Evolutionary conservation across 2,797 vertebrate species (phyloP).

Genomic region (Sphenopsis melanotis): DNA sequence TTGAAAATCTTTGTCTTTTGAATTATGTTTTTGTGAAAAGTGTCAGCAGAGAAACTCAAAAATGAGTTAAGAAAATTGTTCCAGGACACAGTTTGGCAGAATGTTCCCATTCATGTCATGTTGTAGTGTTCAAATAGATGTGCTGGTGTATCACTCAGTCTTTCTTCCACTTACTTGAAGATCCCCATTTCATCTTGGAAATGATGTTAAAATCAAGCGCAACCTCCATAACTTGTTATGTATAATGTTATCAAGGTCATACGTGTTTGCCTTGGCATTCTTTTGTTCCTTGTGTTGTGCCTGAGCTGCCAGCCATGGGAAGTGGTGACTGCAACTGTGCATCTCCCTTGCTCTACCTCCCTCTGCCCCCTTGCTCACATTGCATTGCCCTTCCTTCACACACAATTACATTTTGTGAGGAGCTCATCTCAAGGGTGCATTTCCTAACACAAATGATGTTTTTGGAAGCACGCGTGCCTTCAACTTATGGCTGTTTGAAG

Average conservation of each 20-base stretch:
- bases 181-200: background rate
- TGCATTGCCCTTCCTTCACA: background rate
- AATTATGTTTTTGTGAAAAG: background rate
- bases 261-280: background rate
- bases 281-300: background rate
- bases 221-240: background rate
- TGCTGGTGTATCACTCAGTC: rapidly evolving
- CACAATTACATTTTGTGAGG: background rate
- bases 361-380: background rate
- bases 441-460: background rate
- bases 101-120: background rate
- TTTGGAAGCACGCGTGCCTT: background rate
- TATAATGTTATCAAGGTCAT: background rate
- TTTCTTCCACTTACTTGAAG: background rate
- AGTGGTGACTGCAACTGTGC: background rate
- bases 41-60: background rate
- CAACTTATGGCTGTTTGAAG: background rate
- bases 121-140: background rate
- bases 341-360: background rate
- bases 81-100: background rate
- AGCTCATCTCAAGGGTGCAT: background rate
- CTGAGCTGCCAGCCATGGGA: background rate
- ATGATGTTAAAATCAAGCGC: background rate
- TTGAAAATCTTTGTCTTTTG: background rate
- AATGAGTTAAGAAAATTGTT: background rate